Conservation (phyloP, 2,888 invertebrate species). For the Muschampia plurimacula region DNA sequence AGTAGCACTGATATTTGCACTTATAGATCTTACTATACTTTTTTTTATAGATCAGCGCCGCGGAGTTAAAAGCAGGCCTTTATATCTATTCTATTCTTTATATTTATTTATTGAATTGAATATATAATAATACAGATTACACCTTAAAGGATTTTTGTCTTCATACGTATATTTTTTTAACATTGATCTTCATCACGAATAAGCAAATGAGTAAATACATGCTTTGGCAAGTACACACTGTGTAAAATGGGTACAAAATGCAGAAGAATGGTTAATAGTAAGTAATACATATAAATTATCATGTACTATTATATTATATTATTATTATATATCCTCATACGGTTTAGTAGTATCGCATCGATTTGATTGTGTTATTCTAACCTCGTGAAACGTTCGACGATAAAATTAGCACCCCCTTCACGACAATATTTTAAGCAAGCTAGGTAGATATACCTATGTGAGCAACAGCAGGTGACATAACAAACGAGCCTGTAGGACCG, state of each 20-base stretch:
- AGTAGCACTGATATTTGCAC: conserved; percentile 58
- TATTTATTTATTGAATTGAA: neutral
- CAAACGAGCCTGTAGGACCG: neutral
- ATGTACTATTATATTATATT: too few relatives aligned
- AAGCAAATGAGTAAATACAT: too few relatives aligned
- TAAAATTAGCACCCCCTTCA: neutral
- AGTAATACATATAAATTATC: too few relatives aligned
- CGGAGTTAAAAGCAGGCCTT: conserved; percentile 63
- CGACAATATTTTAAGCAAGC: neutral
- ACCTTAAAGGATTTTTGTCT: neutral
- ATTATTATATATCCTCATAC: too few relatives aligned
- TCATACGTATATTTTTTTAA: neutral
- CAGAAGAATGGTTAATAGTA: too few relatives aligned
- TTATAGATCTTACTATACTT: conserved; percentile 25
- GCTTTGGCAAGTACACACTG: too few relatives aligned
- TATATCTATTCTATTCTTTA: conserved; percentile 44
- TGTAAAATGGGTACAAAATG: too few relatives aligned
- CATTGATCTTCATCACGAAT: neutral
- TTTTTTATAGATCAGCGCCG: conserved; percentile 56
- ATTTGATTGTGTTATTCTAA: neutral
- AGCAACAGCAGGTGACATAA: conserved; percentile 9
- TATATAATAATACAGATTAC: neutral
- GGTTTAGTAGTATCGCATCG: neutral
- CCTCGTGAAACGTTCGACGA: neutral
- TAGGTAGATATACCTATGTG: neutral